phyloP scores from a whole-genome alignment of 2,113 vertebrate genomes.

The Cheilinus undulatus region DNA sequence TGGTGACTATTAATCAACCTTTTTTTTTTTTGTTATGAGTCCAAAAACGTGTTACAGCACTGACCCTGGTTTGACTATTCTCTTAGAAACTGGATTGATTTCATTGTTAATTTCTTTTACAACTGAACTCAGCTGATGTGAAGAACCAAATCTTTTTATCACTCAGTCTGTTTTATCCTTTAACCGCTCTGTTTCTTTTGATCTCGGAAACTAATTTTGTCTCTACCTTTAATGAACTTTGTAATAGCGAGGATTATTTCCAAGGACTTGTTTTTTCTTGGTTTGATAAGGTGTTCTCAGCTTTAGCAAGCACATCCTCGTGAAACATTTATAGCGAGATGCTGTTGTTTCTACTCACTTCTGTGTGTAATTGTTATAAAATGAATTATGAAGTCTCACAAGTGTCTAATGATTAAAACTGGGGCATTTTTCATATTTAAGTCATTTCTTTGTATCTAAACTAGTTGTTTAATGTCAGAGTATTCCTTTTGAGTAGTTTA shows the following conservation, averaged over 20 bases:
- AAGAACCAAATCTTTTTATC: slow-evolving; percentile 33
- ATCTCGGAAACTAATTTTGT: slow-evolving; percentile 25
- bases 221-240: slow-evolving; percentile 15
- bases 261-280: neutral
- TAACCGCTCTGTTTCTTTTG: slow-evolving; percentile 44
- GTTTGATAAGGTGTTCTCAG: neutral
- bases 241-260: neutral
- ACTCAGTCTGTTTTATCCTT: slow-evolving; percentile 45
- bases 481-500: too few relatives aligned
- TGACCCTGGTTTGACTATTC: neutral
- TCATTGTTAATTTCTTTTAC: slow-evolving; percentile 11
- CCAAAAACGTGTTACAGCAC: neutral
- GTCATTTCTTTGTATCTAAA: too few relatives aligned
- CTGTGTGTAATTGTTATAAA: too few relatives aligned
- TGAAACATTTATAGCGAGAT: neutral
- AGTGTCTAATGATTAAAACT: neutral
- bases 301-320: neutral
- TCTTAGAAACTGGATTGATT: neutral
- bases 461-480: too few relatives aligned
- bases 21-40: too few relatives aligned
- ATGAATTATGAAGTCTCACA: neutral
- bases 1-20: too few relatives aligned
- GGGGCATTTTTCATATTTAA: neutral
- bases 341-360: neutral
- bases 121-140: neutral